phyloP scores from a whole-genome alignment of 2,888 invertebrate species.

The Cryptosula pallasiana region DNA sequence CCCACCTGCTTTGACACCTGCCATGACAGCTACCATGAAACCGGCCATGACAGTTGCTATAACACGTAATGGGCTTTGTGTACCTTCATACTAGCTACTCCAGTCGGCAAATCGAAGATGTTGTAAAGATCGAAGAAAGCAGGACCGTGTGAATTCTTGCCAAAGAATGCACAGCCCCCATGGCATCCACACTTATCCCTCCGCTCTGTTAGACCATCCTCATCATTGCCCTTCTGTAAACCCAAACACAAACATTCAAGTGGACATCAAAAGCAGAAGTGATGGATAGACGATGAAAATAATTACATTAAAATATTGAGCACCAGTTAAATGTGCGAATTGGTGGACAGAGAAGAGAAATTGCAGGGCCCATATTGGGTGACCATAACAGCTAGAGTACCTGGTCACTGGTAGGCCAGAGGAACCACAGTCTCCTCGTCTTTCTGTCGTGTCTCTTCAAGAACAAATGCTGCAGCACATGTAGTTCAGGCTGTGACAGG shows the following conservation, averaged over 20 bases:
- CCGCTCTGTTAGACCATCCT: neutral
- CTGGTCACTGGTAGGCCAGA: conserved; percentile 71
- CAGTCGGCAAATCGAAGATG: conserved; percentile 28
- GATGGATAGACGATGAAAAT: no score
- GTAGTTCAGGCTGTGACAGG: conserved; percentile 53
- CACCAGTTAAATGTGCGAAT: no score
- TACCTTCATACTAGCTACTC: conserved; percentile 48
- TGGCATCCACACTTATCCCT: conserved; percentile 80
- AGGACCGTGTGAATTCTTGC: conserved; percentile 79
- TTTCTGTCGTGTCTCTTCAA: conserved; percentile 65
- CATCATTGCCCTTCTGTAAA: neutral
- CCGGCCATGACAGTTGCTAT: no score
- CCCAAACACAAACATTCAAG: no score
- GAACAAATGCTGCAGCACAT: conserved; percentile 52
- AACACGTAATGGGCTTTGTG: no score
- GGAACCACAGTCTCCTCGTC: conserved; percentile 83
- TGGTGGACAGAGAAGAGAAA: no score
- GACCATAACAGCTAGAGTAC: no score
- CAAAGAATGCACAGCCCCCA: conserved; percentile 92
- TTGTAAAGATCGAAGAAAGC: conserved; percentile 74
- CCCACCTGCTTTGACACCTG: no score
- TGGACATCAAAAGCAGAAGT: no score
- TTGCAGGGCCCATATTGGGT: no score
- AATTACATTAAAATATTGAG: no score
- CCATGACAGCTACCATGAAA: no score